phyloP scores from a whole-genome alignment of 2,113 vertebrate genomes.

The Mellivora capensis region DNA sequence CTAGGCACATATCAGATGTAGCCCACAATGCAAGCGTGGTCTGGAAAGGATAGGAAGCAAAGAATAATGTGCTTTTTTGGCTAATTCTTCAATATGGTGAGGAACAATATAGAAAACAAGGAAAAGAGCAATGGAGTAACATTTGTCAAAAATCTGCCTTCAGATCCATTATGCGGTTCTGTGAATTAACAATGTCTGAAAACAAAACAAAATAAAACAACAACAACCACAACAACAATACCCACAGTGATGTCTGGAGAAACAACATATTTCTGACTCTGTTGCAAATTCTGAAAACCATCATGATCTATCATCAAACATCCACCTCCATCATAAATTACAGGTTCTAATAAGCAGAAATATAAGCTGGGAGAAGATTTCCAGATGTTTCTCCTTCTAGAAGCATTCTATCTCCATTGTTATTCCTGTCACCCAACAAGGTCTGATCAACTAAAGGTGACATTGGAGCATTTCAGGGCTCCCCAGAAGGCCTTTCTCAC shows the following conservation, averaged over 20 bases:
- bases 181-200: background rate
- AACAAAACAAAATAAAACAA: background rate
- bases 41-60: background rate
- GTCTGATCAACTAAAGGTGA: background rate
- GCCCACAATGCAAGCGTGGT: background rate
- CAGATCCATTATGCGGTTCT: fast-evolving
- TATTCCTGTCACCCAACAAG: background rate
- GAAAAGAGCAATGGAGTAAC: background rate
- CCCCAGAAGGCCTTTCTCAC: background rate
- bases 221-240: background rate
- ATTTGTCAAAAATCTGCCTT: background rate
- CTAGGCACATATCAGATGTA: background rate
- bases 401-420: background rate
- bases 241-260: background rate
- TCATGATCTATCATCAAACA: background rate
- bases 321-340: background rate
- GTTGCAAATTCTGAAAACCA: background rate
- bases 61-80: background rate
- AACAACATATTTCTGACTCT: background rate
- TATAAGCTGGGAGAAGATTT: background rate
- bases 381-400: background rate
- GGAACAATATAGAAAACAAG: background rate
- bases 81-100: background rate
- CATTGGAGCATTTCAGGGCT: background rate
- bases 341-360: background rate